These are phyloP conservation scores for Calypte anna DNA, from an alignment of 2,113 vertebrate species.

Conservation along the genomic window DNA sequence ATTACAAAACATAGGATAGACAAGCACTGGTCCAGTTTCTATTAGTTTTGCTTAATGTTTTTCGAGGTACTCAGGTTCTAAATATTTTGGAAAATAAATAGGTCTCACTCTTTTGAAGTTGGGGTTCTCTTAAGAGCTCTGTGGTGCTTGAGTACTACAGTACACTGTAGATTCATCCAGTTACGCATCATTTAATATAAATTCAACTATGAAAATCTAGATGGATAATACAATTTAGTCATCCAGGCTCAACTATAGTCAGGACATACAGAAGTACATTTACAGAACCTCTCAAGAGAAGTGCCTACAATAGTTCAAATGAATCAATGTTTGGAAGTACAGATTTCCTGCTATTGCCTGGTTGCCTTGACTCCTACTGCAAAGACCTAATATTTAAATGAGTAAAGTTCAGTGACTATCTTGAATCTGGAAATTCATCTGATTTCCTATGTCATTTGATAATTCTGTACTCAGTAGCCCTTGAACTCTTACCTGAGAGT, in stretches of 20 bases:
- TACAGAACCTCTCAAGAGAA: neutral
- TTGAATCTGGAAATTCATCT: neutral
- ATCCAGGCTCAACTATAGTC: neutral
- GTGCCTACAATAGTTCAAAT: neutral
- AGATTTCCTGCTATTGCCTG: neutral
- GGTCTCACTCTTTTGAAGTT: neutral
- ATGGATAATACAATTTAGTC: neutral
- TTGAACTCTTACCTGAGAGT: neutral
- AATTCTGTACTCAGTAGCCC: neutral
- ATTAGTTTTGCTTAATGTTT: neutral
- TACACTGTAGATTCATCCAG: fast-evolving
- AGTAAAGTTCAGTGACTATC: neutral
- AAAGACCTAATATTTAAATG: neutral
- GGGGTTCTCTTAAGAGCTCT: neutral
- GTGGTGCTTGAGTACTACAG: neutral
- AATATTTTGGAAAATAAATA: neutral
- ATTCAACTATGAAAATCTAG: neutral
- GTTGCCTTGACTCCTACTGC: neutral
- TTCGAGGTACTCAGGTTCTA: neutral
- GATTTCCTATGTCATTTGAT: neutral
- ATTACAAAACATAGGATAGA: neutral
- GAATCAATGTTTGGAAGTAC: neutral
- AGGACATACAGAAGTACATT: neutral
- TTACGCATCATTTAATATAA: neutral
- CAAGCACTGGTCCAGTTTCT: neutral